Evolutionary conservation across 2,888 invertebrate species (phyloP).

Genomic region (Stegophylla sp.): DNA sequence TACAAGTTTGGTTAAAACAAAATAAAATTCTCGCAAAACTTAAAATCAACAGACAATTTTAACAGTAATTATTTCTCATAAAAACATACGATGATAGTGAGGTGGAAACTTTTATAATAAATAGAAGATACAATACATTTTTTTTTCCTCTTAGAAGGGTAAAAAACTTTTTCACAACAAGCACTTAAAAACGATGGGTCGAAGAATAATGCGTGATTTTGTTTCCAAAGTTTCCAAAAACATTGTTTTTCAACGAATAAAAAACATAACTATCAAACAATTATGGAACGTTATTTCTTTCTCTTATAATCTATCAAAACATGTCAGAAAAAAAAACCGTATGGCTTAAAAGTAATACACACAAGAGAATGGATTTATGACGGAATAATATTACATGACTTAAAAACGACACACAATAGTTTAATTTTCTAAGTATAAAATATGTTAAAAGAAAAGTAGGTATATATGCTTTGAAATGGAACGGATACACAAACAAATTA

Average conservation of each 20-base stretch:
- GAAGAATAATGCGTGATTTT: background rate
- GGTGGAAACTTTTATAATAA: background rate
- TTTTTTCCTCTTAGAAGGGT: no score
- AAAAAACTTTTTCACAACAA: conserved; percentile 6
- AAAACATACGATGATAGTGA: background rate
- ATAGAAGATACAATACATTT: background rate
- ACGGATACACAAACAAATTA: background rate
- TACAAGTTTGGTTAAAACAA: background rate
- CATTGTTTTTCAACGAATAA: background rate
- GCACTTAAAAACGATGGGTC: background rate
- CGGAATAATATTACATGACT: background rate
- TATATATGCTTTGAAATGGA: background rate
- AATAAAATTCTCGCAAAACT: background rate
- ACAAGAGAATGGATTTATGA: background rate
- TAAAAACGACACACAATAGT: background rate
- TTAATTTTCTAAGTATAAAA: background rate
- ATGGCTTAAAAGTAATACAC: background rate
- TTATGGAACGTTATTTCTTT: background rate
- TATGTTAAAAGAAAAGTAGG: background rate
- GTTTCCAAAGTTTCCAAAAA: conserved; percentile 8
- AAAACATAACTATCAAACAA: background rate
- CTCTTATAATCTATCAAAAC: no score
- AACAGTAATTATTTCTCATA: conserved; percentile 5
- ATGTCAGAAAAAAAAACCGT: background rate
- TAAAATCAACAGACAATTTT: background rate